These are phyloP conservation scores for Apteryx owenii DNA, from an alignment of 2,113 vertebrate genomes.

Conservation along the genomic window DNA sequence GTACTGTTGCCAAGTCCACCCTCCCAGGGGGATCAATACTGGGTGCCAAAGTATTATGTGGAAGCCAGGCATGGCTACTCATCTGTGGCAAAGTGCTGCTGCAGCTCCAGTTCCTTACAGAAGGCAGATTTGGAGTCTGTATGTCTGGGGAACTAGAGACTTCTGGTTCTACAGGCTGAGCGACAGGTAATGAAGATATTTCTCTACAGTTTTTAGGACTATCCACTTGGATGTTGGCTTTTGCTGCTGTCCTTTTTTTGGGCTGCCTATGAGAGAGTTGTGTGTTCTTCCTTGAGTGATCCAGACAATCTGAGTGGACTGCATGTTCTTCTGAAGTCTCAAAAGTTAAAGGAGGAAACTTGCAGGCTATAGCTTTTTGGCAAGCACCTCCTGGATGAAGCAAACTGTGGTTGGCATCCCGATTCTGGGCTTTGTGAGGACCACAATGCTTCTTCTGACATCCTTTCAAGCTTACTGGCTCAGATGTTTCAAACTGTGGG, in stretches of 20 bases:
- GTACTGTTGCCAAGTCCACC: constrained; percentile 46
- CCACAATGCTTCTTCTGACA: constrained; percentile 16
- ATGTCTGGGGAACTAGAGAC: constrained; percentile 47
- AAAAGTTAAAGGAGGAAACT: constrained; percentile 82
- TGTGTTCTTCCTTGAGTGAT: accelerated
- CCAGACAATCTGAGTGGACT: accelerated
- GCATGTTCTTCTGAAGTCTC: not conserved
- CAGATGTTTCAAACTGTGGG: constrained; percentile 83
- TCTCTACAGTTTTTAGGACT: not conserved
- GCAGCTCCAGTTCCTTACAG: not conserved
- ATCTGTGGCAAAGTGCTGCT: not conserved
- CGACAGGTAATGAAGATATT: not conserved
- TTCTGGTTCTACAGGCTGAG: not conserved
- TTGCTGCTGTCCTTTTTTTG: not conserved
- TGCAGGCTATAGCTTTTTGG: constrained; percentile 72
- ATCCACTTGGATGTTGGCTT: not conserved
- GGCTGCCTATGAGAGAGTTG: not conserved
- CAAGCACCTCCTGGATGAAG: constrained; percentile 8
- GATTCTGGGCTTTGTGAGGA: not conserved
- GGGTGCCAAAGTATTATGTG: not conserved
- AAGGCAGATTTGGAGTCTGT: constrained; percentile 64
- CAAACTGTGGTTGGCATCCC: not conserved
- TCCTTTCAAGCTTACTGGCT: not conserved
- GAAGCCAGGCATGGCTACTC: not conserved
- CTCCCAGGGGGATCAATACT: not conserved